Evolutionary conservation across 2,888 invertebrate genomes (phyloP), one percentile per base, ranked within the genome.

Genomic region (Dugesia japonica): DNA sequence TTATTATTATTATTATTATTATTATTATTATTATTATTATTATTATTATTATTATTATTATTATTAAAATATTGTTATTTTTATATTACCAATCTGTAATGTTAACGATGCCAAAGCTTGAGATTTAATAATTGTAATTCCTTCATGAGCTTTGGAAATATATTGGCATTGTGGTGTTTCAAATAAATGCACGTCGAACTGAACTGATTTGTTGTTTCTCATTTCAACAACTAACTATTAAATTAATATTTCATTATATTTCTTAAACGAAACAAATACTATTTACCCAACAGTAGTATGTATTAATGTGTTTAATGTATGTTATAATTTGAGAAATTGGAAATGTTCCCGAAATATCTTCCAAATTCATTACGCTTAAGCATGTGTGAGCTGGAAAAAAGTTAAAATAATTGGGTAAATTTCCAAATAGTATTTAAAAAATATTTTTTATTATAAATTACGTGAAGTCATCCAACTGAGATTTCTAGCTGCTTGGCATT

Each of bases 271-370:
- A 13, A 28, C 23, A 26, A 28, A 28, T 7, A 72, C 1, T 1
- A n/a, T 13, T 23, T 75, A 75, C 75, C 75, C 75, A 75, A 27
- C 75, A 75, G 28, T 4, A 75, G 56, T 75, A 75, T 56, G 42
- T 7, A 75, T 75, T 56, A 7, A 75, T 75, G n/a, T 75, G 20
- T 42, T 42, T 26, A 9, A 75, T 75, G 23, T 75, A 75, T n/a
- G 75, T 75, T 1, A 75, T 75, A 9, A 75, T 26, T 56, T 56
- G 42, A 23, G 75, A 42, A 28, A 26, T 27, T 9, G 75, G 23
- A 56, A 23, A 56, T 56, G 56, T 56, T n/a, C 20, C 23, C 1
- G 56, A 56, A 56, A 56, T 56, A 23, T 28, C 72, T 13, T 28
- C 27, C 15, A 27, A 72, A 27, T 28, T 72, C 72, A 72, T 4